phyloP scores from a whole-genome alignment of 2,888 invertebrate genomes.

The Aleiodes alternator region DNA sequence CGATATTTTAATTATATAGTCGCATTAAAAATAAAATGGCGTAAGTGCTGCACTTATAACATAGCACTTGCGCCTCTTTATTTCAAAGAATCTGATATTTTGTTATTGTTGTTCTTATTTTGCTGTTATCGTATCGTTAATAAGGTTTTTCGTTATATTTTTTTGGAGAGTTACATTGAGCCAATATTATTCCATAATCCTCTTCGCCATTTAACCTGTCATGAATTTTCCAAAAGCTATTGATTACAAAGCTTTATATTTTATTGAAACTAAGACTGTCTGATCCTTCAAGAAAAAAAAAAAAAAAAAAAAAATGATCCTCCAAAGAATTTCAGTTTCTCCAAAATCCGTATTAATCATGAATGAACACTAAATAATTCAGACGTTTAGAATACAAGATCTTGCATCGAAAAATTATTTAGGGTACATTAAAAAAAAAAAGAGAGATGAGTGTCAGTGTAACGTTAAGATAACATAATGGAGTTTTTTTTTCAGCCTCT shows the following conservation, averaged over 20 bases:
- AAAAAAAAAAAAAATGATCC: too few relatives aligned
- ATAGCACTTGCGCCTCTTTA: too few relatives aligned
- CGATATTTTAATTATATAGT: too few relatives aligned
- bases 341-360: conserved; percentile 16
- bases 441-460: not conserved
- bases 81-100: too few relatives aligned
- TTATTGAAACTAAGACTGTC: not conserved
- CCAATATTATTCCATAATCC: not conserved
- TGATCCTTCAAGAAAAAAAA: too few relatives aligned
- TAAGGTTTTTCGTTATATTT: too few relatives aligned
- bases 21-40: too few relatives aligned
- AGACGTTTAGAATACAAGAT: not conserved
- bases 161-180: too few relatives aligned
- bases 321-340: not conserved
- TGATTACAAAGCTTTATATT: not conserved
- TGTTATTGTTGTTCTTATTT: too few relatives aligned
- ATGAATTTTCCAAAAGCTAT: not conserved
- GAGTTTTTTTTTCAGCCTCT: conserved; percentile 30
- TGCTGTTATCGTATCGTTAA: too few relatives aligned
- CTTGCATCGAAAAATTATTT: not conserved
- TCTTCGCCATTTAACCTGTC: not conserved
- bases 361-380: conserved; percentile 13
- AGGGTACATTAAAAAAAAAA: not conserved
- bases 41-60: too few relatives aligned
- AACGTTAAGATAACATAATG: conserved; percentile 8